phyloP scores from a whole-genome alignment of 2,888 invertebrate species.

The Zelleria hepariella region DNA sequence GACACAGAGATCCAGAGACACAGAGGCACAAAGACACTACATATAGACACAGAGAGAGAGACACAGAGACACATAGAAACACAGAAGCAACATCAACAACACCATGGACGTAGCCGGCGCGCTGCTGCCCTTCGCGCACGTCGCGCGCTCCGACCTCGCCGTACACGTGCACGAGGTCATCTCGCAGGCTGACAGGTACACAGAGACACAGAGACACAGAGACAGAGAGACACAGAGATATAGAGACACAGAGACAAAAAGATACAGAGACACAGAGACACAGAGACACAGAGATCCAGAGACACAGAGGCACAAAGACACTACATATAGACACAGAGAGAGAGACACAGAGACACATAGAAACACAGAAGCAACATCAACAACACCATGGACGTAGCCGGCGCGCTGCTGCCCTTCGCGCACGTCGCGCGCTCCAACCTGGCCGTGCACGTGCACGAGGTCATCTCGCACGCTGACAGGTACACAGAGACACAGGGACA shows the following conservation, averaged over 20 bases:
- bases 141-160: slow-evolving; percentile 54
- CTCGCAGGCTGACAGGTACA: slow-evolving; percentile 45
- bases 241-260: too few species aligned
- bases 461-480: slow-evolving; percentile 48
- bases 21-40: too few species aligned
- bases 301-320: slow-evolving; percentile 17
- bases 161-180: slow-evolving; percentile 61
- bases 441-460: slow-evolving; percentile 58
- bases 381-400: slow-evolving; percentile 69
- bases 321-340: too few species aligned
- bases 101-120: slow-evolving; percentile 69
- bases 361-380: slow-evolving; percentile 52
- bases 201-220: slow-evolving; percentile 22
- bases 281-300: slow-evolving; percentile 39
- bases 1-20: slow-evolving; percentile 20
- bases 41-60: too few species aligned
- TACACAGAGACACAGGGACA: too few species aligned
- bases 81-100: slow-evolving; percentile 63
- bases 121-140: slow-evolving; percentile 58
- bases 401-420: slow-evolving; percentile 60
- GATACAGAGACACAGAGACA: slow-evolving; percentile 28
- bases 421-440: slow-evolving; percentile 57
- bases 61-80: neutral
- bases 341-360: too few species aligned
- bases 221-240: too few species aligned